Conservation (phyloP, 2,888 invertebrate species). For the Rhamnusium bicolor region DNA sequence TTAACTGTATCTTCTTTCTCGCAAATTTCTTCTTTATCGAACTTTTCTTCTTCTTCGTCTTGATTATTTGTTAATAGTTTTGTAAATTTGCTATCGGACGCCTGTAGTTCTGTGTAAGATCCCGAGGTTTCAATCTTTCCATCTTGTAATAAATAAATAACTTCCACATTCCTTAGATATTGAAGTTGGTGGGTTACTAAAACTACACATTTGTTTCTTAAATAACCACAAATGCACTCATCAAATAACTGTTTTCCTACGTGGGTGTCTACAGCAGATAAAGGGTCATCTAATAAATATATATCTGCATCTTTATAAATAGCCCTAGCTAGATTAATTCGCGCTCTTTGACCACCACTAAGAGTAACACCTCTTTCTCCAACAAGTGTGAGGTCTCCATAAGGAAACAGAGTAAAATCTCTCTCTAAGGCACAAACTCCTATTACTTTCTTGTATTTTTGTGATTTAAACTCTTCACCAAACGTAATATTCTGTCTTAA, state of each 20-base stretch:
- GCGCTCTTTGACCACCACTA: not conserved
- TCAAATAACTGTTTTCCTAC: not conserved
- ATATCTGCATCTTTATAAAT: not conserved
- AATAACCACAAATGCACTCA: not conserved
- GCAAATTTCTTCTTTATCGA: not conserved
- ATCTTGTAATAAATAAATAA: not conserved
- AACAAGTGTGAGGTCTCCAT: not conserved
- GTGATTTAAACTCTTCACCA: not conserved
- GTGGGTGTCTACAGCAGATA: not conserved
- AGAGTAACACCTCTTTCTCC: slow-evolving; percentile 6
- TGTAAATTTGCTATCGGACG: not conserved
- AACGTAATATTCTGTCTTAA: not conserved
- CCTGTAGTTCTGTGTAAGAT: not conserved
- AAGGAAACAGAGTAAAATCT: slow-evolving; percentile 2
- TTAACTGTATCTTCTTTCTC: not conserved
- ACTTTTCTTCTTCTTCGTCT: not conserved
- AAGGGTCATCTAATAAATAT: not conserved
- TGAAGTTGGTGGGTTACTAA: not conserved
- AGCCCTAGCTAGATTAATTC: not conserved
- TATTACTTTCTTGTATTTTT: not conserved
- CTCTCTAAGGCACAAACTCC: not conserved
- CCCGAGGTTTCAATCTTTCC: not conserved
- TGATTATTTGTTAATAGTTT: not conserved
- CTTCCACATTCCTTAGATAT: not conserved
- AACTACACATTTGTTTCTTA: not conserved